phyloP scores from a whole-genome alignment of 35 echinoderm and acorn worm species.

The Lytechinus pictus region DNA sequence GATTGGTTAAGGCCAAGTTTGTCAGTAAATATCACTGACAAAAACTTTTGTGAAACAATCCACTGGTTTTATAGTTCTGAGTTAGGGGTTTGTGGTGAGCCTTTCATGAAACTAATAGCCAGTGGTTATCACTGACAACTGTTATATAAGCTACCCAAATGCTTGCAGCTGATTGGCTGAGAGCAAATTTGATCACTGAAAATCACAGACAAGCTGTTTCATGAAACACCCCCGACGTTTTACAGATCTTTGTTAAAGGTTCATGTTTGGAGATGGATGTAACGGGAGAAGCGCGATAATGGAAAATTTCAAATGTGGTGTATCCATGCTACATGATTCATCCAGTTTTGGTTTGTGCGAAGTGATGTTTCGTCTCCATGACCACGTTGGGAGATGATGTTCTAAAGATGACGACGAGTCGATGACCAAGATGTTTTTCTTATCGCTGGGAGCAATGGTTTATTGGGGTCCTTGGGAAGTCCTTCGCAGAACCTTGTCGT shows the following conservation, averaged over 20 bases:
- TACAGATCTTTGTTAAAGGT: not conserved
- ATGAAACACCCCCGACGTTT: too few relatives aligned
- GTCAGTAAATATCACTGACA: too few relatives aligned
- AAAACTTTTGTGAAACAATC: too few relatives aligned
- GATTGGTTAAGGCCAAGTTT: too few relatives aligned
- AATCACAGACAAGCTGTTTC: too few relatives aligned
- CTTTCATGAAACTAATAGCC: too few relatives aligned
- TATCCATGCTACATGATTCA: not conserved
- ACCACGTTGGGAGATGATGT: not conserved
- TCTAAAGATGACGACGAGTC: not conserved
- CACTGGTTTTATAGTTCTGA: too few relatives aligned
- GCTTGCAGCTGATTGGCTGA: too few relatives aligned
- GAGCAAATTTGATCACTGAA: too few relatives aligned
- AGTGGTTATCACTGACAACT: too few relatives aligned
- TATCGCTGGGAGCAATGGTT: not conserved
- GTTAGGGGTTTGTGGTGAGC: too few relatives aligned
- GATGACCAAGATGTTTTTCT: slow-evolving; percentile 17
- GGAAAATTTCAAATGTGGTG: not conserved
- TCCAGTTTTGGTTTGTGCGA: not conserved
- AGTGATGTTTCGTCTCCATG: not conserved
- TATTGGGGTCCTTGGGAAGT: not conserved
- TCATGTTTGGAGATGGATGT: not conserved
- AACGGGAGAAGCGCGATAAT: not conserved
- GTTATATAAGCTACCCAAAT: too few relatives aligned
- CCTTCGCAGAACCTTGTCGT: not conserved